Base-by-base conservation (phyloP, 2,888 invertebrate species). In the Meiosimyza decipiens region DNA sequence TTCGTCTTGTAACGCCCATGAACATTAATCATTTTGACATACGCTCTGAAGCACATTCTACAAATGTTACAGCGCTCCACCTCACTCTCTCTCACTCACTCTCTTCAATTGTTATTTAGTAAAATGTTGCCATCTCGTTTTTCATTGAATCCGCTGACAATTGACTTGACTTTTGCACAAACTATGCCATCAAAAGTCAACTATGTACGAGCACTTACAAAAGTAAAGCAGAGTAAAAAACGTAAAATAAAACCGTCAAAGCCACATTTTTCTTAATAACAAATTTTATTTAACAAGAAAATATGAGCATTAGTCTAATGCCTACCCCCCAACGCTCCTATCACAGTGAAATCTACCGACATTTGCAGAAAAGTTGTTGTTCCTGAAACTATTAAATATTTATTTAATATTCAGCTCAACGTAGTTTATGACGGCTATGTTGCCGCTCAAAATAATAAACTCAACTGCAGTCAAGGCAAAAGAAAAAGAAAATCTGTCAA, bases 91-190 rank as follows among this genome's bases (percentile, higher is more conserved):
- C 9, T 9, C 6, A 4, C 40, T 9, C 6, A 9, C 40, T 9
- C 40, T 40, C 1, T 9, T 1, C 9, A 9, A 9, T 9, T 40
- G 40, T 40, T 40, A 40, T 40, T 40, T 40, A 9, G 9, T 9
- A 40, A 40, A 40, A 40, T 40, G 6, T 40, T 7, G 9, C 40
- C 9, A 9, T 7, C 40, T 40, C 40, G 40, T 40, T 40, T 40
- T 40, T 40, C 40, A 40, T 40, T 40, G 54, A 74, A 65, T 72
- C 74, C 71, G 69, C 65, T 69, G 74, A 71, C 71, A 73, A 73
- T 71, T 73, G 71, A 71, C 71, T 72, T 72, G 71, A 72, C 71
- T 74, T 71, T 65, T 69, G 71, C 60, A 69, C 69, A 50, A 64
- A 68, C 49, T 54, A 57, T 33, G 71, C 65, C 55, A 65, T 71